These are phyloP conservation scores for Empis stercorea DNA, from an alignment of 2,888 invertebrate genomes.

Conservation along the genomic window DNA sequence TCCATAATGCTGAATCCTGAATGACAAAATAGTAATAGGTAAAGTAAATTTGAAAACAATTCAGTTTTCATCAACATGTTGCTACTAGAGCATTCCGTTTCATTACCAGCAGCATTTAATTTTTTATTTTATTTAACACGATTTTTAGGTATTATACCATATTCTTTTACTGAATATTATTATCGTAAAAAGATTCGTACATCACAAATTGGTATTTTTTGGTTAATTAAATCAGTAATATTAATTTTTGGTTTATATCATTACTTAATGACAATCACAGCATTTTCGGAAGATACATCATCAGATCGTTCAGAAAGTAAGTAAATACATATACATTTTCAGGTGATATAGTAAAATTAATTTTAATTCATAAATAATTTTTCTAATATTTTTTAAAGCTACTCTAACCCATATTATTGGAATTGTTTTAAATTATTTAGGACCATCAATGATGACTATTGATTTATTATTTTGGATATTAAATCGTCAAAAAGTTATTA, in stretches of 20 bases:
- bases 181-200: conserved; percentile 5
- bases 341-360: background rate
- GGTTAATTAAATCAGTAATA: conserved; percentile 2
- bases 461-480: conserved; percentile 30
- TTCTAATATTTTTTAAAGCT: conserved; percentile 16
- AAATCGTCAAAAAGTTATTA: conserved; percentile 27
- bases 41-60: too few species aligned
- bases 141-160: conserved; percentile 9
- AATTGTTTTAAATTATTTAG: conserved; percentile 32
- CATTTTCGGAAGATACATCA: background rate
- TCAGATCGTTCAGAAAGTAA: background rate
- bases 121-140: conserved; percentile 9
- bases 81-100: too few species aligned
- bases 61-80: too few species aligned
- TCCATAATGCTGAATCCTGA: too few species aligned
- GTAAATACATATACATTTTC: too few species aligned
- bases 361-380: background rate
- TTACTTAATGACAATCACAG: conserved; percentile 1
- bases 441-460: conserved; percentile 31
- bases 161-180: conserved; percentile 7
- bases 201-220: conserved; percentile 7
- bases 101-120: background rate
- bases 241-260: conserved; percentile 5
- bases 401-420: conserved; percentile 35
- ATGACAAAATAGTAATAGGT: too few species aligned